Evolutionary conservation across 2,113 vertebrate genomes (phyloP).

Genomic region (Phaetusa simplex): DNA sequence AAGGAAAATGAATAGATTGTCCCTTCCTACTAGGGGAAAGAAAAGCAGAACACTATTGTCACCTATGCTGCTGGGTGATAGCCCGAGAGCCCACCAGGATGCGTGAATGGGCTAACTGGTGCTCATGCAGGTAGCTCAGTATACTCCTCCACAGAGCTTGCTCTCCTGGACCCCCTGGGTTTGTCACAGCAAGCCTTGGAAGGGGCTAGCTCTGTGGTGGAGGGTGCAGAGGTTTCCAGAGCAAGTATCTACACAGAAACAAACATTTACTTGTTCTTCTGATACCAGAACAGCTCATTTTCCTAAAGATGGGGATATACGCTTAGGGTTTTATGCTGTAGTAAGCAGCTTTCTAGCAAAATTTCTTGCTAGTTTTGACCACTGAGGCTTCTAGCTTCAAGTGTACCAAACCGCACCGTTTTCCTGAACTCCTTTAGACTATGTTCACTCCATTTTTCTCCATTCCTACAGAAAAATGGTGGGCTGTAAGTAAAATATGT

Average conservation of each 20-base stretch:
- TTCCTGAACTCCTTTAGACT: neutral
- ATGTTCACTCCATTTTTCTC: neutral
- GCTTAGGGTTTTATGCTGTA: neutral
- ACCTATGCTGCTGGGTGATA: neutral
- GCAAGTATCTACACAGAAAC: neutral
- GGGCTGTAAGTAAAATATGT: neutral
- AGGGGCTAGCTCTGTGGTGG: neutral
- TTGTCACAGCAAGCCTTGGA: neutral
- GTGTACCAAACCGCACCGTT: neutral
- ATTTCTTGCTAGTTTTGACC: neutral
- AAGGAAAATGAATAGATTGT: neutral
- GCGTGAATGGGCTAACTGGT: neutral
- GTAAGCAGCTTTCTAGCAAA: neutral
- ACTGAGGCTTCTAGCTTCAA: neutral
- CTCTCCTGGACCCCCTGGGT: rapidly evolving
- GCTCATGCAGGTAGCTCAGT: neutral
- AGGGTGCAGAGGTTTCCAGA: neutral
- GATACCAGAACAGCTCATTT: neutral
- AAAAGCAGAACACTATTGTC: rapidly evolving
- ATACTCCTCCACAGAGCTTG: neutral
- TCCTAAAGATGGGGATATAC: neutral
- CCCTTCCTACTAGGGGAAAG: neutral
- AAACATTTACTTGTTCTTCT: neutral
- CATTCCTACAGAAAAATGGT: neutral
- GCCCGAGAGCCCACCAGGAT: neutral